Base-by-base conservation (phyloP, 2,113 vertebrate species). In the Mormoops blainvillei region DNA sequence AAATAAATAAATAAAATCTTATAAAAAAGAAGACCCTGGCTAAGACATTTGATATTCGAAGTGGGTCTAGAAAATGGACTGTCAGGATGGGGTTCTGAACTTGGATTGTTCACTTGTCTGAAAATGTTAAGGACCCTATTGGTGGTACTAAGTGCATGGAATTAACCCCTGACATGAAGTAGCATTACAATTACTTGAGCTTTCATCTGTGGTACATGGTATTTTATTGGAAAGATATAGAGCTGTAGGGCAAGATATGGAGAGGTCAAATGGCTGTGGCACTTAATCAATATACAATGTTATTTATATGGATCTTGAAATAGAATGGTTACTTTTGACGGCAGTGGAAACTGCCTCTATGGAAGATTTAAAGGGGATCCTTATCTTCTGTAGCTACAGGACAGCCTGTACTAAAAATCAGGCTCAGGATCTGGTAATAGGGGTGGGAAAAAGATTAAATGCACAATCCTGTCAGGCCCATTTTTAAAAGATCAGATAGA, bases 1-100 rank as follows among this genome's bases (percentile, higher is more conserved):
- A 63, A 63, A 63, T 63, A 63, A 61, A 61, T 61, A 31, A 63
- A 63, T 63, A 31, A 31, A 63, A 63, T 63, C 4, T 14, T 31
- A 31, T 31, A 63, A 56, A 52, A 63, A 63, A 91, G 74, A 67
- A 65, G 68, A 65, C 33, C 63, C 19, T 82, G 36, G 65, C 36
- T 82, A 82, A 91, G n/a, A 67, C 38, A 67, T 56, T 96, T 93
- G 52, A 56, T 70, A 70, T 86, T 87, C 74, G 28, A 94, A 91
- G 33, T 71, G 56, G 28, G 91, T 93, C 43, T 88, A 86, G 56
- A 85, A 89, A 91, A 82, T 45, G 41, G 33, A 88, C 26, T 24
- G 14, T 52, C 38, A 80, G 50, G 70, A 88, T 80, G 10, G 28
- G 22, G 56, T 61, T 89, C 95, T 84, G 56, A 48, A 61, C 41